Evolutionary conservation across 2,113 vertebrate species (phyloP).

Genomic region (Dasyurus viverrinus): DNA sequence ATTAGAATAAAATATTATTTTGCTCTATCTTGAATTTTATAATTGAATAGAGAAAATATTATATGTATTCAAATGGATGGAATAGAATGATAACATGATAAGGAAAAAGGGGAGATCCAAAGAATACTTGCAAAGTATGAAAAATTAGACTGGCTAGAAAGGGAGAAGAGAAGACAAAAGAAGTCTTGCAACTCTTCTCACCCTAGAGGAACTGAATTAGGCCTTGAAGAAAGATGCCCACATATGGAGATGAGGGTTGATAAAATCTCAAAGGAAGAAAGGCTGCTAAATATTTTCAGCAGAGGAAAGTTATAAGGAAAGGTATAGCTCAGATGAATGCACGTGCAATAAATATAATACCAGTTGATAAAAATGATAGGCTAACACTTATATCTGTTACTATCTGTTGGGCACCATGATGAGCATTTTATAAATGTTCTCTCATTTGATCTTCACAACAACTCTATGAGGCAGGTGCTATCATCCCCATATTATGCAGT

Average conservation of each 20-base stretch:
- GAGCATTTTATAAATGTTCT: background rate
- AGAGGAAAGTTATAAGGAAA: background rate
- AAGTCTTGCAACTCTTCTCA: background rate
- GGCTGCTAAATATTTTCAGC: background rate
- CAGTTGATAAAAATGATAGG: background rate
- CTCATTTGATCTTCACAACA: background rate
- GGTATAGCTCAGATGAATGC: background rate
- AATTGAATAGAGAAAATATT: background rate
- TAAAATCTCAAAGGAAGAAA: background rate
- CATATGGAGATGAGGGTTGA: no score
- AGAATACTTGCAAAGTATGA: background rate
- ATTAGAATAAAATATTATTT: conserved; percentile 6
- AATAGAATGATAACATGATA: background rate
- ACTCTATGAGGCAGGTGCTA: background rate
- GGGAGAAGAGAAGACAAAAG: background rate
- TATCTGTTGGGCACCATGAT: background rate
- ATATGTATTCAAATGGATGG: background rate
- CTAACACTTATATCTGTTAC: background rate
- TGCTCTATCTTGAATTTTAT: background rate
- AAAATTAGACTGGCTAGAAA: background rate
- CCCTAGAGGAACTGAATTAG: background rate
- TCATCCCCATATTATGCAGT: no score
- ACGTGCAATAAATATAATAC: background rate
- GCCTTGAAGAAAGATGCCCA: background rate
- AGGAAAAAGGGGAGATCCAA: background rate